Base-by-base conservation (phyloP, 1,140 invertebrate genomes). In the Eurytemora carolleeae region DNA sequence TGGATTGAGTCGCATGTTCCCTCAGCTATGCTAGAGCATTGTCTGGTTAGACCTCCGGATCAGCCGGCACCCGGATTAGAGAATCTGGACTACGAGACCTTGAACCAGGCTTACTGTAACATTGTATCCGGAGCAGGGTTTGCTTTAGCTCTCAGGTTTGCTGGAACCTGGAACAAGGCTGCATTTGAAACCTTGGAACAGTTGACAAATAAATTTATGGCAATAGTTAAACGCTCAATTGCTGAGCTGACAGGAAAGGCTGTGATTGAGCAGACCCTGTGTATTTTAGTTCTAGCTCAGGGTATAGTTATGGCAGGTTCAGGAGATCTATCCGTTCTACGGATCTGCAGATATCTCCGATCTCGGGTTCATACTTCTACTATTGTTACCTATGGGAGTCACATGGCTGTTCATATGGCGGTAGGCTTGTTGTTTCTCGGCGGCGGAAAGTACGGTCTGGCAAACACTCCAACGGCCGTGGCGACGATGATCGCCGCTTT, bases 21-120 rank as follows among this genome's bases (percentile, higher is more conserved):
- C 1, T 70, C 75, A 1, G 81, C 85, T 16, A 84, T 91, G 55
- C 74, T 75, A 24, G 81, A 78, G 2, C 81, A 82, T 67, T 81
- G 79, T 68, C 76, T 85, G 67, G 78, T 82, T 15, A 81, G 82
- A 65, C 83, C 82, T 1, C 78, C 76, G 0, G 76, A 80, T 22
- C 76, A 78, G 55, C 70, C 31, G 7, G 53, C 74, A 20, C 73
- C 75, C 54, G 70, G 76, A 21, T 12, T 44, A n/a, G 31, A 44
- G 31, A 77, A 79, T 63, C 79, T 94, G 16, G 91, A 96, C 73
- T 85, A 87, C 71, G 91, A 96, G 77, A 91, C 90, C 24, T 93
- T 94, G 79, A 91, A 89, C 68, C 92, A 98, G 77, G 89, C 90
- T 0, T 96, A 93, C 73, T 94, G 89, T 71, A 94, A 95, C 71